Conservation (phyloP, 2,113 vertebrate species). For the Phylloscopus trochiloides region DNA sequence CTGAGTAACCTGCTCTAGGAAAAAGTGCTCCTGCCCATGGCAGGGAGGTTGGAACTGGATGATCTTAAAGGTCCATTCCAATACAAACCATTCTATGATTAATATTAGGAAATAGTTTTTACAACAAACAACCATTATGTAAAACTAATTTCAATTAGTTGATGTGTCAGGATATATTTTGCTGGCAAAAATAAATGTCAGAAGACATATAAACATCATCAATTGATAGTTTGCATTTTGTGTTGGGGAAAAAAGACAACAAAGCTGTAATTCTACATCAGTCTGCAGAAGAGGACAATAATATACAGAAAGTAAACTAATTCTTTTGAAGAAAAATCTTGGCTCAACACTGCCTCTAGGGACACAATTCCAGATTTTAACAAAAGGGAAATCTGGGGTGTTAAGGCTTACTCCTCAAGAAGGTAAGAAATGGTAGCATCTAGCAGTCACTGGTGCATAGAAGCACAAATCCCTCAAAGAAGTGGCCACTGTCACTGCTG, state of each 20-base stretch:
- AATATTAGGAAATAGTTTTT: neutral
- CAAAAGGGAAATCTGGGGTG: neutral
- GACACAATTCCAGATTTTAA: neutral
- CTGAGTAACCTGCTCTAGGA: neutral
- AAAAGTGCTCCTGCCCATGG: neutral
- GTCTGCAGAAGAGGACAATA: neutral
- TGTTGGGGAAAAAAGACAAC: neutral
- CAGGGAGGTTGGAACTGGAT: neutral
- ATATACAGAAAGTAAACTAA: neutral
- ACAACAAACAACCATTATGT: neutral
- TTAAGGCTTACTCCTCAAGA: neutral
- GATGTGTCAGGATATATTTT: neutral
- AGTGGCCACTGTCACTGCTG: neutral
- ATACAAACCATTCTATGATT: neutral
- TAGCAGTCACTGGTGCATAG: neutral
- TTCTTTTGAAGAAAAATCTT: neutral
- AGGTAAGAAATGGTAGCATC: neutral
- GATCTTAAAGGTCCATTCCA: neutral
- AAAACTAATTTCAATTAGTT: neutral
- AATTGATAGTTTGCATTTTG: neutral
- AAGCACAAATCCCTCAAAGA: neutral
- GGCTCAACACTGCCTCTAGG: neutral
- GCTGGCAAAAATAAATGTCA: neutral
- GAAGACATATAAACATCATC: neutral
- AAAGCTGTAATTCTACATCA: neutral